phyloP scores from a whole-genome alignment of 2,113 vertebrate genomes.

The Baryphthengus martii region DNA sequence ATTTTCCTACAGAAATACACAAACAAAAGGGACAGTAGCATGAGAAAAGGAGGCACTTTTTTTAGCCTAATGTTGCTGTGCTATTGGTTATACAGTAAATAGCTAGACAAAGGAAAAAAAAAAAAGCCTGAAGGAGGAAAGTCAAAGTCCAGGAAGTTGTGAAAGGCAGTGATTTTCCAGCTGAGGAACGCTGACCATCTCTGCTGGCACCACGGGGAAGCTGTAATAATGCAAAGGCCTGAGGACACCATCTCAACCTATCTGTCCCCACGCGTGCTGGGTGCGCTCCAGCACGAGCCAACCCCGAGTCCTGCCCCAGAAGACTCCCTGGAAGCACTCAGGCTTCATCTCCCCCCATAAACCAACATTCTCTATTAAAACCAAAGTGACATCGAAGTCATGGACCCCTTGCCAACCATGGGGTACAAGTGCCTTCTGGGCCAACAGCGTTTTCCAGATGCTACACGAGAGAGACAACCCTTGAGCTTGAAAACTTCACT shows the following conservation, averaged over 20 bases:
- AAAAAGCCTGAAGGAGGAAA: neutral
- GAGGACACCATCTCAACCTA: neutral
- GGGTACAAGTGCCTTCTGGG: neutral
- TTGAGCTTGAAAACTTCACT: neutral
- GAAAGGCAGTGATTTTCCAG: neutral
- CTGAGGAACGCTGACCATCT: neutral
- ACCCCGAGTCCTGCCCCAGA: neutral
- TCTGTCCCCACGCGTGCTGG: neutral
- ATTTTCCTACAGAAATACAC: neutral
- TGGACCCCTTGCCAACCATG: neutral
- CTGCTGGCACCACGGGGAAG: neutral
- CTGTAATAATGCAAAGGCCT: neutral
- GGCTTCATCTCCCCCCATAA: neutral
- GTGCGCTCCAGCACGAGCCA: neutral
- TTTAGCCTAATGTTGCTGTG: too few species aligned
- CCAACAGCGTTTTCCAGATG: neutral
- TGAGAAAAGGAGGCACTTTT: fast-evolving
- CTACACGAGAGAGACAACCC: neutral
- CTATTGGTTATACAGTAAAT: neutral
- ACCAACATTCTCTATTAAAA: neutral
- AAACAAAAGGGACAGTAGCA: fast-evolving
- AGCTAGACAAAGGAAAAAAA: neutral
- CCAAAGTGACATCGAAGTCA: neutral
- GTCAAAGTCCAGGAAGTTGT: neutral
- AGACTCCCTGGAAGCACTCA: neutral